Conservation (phyloP, 1,140 invertebrate genomes). For the Papilio machaon region DNA sequence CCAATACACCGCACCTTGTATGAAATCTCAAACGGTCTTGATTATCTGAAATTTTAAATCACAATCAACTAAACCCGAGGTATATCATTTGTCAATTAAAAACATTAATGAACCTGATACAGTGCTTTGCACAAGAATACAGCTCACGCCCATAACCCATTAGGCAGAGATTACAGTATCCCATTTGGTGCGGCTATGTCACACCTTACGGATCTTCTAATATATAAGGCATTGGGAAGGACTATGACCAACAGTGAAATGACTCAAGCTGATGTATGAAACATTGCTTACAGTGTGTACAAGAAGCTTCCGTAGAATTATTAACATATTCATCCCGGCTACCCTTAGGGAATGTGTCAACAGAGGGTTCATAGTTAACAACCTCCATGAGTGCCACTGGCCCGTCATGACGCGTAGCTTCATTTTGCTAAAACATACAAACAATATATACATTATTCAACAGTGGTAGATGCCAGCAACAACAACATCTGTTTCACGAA, state of each 20-base stretch:
- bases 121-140: no score
- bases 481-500: no score
- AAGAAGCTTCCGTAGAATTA: conserved; percentile 58
- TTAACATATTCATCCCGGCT: conserved; percentile 54
- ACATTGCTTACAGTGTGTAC: conserved; percentile 49
- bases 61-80: neutral
- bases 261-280: no score
- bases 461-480: no score
- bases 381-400: conserved; percentile 59
- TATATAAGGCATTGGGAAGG: no score
- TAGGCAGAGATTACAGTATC: no score
- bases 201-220: no score
- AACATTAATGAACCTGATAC: no score
- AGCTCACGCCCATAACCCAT: no score
- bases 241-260: neutral
- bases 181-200: no score
- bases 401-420: conserved; percentile 69
- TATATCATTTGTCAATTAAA: no score
- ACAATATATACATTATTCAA: neutral
- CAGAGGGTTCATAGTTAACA: conserved; percentile 46
- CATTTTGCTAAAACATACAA: conserved; percentile 51
- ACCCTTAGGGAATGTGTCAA: conserved; percentile 46
- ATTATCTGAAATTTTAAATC: conserved; percentile 63
- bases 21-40: conserved; percentile 92
- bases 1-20: conserved; percentile 92